Conservation (phyloP, 2,888 invertebrate genomes). For the Barypeithes pellucidus region DNA sequence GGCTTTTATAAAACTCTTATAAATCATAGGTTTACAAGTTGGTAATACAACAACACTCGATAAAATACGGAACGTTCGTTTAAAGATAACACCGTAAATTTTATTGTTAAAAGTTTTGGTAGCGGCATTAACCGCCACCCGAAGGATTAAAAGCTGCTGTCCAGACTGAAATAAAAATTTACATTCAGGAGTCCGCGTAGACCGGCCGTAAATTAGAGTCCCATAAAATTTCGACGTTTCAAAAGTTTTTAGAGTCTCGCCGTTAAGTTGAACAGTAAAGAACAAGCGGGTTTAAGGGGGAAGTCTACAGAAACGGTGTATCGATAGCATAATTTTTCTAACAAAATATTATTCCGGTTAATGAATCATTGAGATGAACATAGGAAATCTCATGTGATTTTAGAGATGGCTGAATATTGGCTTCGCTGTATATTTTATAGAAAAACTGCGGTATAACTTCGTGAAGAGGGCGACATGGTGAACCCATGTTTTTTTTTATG, state of each 20-base stretch:
- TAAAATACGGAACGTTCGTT: background rate
- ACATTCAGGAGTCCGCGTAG: constrained; percentile 41
- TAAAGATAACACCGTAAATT: constrained; percentile 12
- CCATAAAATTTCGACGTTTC: constrained; percentile 46
- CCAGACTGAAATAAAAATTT: constrained; percentile 46
- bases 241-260: constrained; percentile 42
- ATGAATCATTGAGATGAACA: too few species aligned
- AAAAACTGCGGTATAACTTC: too few species aligned
- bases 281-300: constrained; percentile 14
- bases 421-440: too few species aligned
- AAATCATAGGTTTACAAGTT: too few species aligned
- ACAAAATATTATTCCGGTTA: too few species aligned
- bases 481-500: too few species aligned
- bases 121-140: constrained; percentile 35
- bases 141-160: constrained; percentile 43
- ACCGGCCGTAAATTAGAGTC: constrained; percentile 39
- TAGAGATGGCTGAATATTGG: too few species aligned
- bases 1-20: too few species aligned
- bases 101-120: constrained; percentile 23
- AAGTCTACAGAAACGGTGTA: background rate
- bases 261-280: constrained; percentile 38
- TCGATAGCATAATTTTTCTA: too few species aligned
- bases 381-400: too few species aligned
- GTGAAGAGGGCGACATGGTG: too few species aligned
- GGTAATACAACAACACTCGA: too few species aligned